Evolutionary conservation across 2,113 vertebrate genomes (phyloP), one percentile per base, ranked within the genome.

Genomic region (Casuarius casuarius): DNA sequence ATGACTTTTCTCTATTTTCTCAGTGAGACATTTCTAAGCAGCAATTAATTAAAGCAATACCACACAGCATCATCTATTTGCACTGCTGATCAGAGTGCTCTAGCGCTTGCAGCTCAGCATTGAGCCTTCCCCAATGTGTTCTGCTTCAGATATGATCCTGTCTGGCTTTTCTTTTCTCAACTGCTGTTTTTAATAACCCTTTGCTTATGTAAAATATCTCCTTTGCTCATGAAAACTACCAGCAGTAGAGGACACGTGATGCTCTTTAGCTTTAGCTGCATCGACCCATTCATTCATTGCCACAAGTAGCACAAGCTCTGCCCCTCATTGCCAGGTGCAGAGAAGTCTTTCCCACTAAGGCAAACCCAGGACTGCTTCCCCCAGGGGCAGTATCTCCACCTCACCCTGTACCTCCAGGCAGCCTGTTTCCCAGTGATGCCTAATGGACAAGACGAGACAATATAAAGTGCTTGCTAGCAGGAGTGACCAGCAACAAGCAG

Each of bases 301-400:
- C 56, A 52, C 25, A 73, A 56, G 40, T 4, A 74, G 44, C 3
- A 38, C 28, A 14, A 0, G 0, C 54, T 87, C 68, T 61, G 17
- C 14, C 33, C 22, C 14, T 52, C 28, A 51, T 10, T 17, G 12
- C 49, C 16, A 33, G 1, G 5, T 21, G 40, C 52, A 31, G 26
- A 58, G 33, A 44, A 61, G 21, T 3, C 61, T 90, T 66, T 84
- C 38, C 61, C 48, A 75, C 48, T 8, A 58, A 70, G 42, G 76
- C 9, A 11, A 14, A 17, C 15, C n/a, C 67, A 61, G 42, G 82
- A 70, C 72, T 74, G 33, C 10, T 74, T 84, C 31, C 33, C 28
- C 7, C 0, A 0, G 23, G 14, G 33, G 22, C 0, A 2, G 14
- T 44, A 56, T 33, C 78, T 54, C n/a, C 6, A 2, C 33, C 1